Evolutionary conservation across 23 tunicate genomes (phyloP), one percentile per base, ranked within the genome.

Genomic region (Clavelina lepadiformis): DNA sequence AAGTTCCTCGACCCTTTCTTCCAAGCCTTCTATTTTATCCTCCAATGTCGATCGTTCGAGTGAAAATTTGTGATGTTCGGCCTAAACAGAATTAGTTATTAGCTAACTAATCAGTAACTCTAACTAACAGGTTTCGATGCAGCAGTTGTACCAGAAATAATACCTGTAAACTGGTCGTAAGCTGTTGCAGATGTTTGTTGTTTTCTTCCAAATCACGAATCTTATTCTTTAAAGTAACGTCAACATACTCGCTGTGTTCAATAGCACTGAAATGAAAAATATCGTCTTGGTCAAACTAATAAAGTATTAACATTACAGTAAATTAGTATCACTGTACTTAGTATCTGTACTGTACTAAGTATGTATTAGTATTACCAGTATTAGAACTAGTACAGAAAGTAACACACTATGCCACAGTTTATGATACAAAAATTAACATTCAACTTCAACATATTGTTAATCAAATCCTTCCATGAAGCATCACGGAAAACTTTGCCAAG

Each of bases 1-100:
- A 44, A 89, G 59, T 23, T 89, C 89, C 33, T 81, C 97, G 5
- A 87, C 74, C 31, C 83, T 49, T 1, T 87, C 96, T 46, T 75
- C 89, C 79, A 81, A 50, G 5, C 44, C 46, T 26, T 81, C 89
- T 31, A 71, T 75, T 47, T 81, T 70, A 28, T 74, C 91, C 33
- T 89, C 89, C 33, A 68, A 55, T 19, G 36, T 45, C 20, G 54
- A 35, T 46, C 67, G 72, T 1, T 80, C 96, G n/a, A 79, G 67
- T 2, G 51, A 49, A 35, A 79, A 80, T 51, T 67, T 68, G 56
- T 79, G 64, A 53, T 87, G 96, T 31, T 73, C 72, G 22, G 86
- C 86, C 96, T 80, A 28, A 25, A n/a, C 25, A 18, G 24, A 53
- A 53, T 25, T n/a, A n/a, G n/a, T n/a, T n/a, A n/a, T n/a, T n/a